Evolutionary conservation across 2,888 invertebrate genomes (phyloP), one percentile per base, ranked within the genome.

Genomic region (Acanthosepion esculentum): DNA sequence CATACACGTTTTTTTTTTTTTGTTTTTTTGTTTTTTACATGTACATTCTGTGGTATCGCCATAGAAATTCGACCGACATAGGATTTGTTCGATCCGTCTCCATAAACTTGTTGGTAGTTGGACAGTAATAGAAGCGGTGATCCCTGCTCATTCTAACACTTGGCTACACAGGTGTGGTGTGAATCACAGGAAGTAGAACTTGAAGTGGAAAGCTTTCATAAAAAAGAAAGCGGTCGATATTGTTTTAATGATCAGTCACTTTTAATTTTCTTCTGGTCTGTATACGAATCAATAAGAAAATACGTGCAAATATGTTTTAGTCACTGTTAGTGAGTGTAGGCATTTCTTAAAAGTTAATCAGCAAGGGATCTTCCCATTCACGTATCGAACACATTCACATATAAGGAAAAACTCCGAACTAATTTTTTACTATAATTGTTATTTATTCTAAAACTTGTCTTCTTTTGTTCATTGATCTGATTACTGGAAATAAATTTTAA

Each of bases 261-360:
- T 94, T 96, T 50, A 95, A 96, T 95, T 95, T 96, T 18, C 94
- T 96, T n/a, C 96, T 96, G 4, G 18, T 94, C 95, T 23, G 55
- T 94, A 64, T n/a, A 48, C 94, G 94, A 64, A 95, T 94, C 7
- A 91, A 95, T 18, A 78, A 78, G n/a, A n/a, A 78, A 78, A n/a
- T 78, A n/a, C 23, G 59, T 59, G 59, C 59, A 2, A 59, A 4
- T 59, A 59, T 59, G 59, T 41, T 41, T 41, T 23, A 5, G 59
- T 59, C 41, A 59, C 23, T 23, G 23, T 59, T 59, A 59, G 7
- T 23, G 20, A 20, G 20, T 20, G 20, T 59, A 23, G 23, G 23
- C 59, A 59, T 59, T 59, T 59, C 59, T 59, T 59, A 23, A 59
- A 50, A 50, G 50, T 50, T 12, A 59, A 59, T 59, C 59, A 59